Percentiles rank a stretch among this genome's conserved stretches.
These are phyloP conservation scores for Melanostoma scalare DNA, from an alignment of 2,888 invertebrate species.

Conservation along the genomic window DNA sequence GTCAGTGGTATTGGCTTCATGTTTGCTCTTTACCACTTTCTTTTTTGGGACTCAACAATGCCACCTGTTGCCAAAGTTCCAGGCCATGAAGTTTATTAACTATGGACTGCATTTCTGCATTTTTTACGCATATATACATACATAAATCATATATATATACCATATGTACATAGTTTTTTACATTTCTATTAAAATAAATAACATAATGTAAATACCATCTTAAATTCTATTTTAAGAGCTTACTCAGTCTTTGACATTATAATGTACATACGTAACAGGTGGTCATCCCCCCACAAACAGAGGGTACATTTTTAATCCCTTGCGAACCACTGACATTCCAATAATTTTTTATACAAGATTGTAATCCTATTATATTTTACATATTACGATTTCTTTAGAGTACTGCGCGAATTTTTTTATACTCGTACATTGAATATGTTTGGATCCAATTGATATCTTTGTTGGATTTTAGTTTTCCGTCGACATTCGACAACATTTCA, in stretches of 20 bases:
- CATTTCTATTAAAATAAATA: no score
- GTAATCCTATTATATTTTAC: slow-evolving; percentile 38
- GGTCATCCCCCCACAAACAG: slow-evolving; percentile 7
- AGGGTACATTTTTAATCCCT: slow-evolving; percentile 4
- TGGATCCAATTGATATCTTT: slow-evolving; percentile 5
- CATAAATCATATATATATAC: not conserved
- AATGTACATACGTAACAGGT: not conserved
- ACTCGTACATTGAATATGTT: slow-evolving; percentile 45
- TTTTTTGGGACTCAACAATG: slow-evolving; percentile 71
- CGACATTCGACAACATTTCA: slow-evolving; percentile 42
- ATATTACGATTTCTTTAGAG: slow-evolving; percentile 6
- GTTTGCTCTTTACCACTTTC: slow-evolving; percentile 65
- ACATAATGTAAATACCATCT: no score
- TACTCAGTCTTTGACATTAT: not conserved
- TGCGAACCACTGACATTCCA: slow-evolving; percentile 6
- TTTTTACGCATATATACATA: not conserved
- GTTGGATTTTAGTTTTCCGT: slow-evolving; percentile 31
- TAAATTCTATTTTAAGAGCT: not conserved
- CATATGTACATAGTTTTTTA: no score
- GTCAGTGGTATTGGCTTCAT: slow-evolving; percentile 66
- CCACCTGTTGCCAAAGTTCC: slow-evolving; percentile 58
- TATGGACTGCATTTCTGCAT: not conserved
- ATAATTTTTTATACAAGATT: slow-evolving; percentile 7
- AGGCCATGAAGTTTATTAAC: slow-evolving; percentile 59
- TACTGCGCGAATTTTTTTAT: slow-evolving; percentile 27